Evolutionary conservation across 35 echinoderm and acorn worm species (phyloP).

Genomic region (Lytechinus variegatus): DNA sequence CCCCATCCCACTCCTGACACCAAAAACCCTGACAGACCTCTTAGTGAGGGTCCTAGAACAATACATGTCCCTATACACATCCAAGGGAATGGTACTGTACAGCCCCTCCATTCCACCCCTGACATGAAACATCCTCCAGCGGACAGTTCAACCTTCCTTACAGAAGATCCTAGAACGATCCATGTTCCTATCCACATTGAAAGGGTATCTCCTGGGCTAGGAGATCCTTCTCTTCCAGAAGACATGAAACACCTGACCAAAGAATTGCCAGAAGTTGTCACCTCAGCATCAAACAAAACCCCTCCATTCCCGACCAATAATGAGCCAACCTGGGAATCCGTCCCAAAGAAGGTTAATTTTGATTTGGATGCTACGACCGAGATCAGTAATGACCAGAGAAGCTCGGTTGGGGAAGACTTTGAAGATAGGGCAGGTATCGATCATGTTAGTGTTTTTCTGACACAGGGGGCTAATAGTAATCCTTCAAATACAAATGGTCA

Average conservation of each 20-base stretch:
- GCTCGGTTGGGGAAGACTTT: constrained; percentile 27
- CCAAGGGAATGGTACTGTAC: neutral
- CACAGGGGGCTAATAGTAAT: neutral
- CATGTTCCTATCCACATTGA: neutral
- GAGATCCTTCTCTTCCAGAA: neutral
- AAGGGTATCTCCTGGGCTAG: neutral
- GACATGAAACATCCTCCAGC: neutral
- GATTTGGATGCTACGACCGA: constrained; percentile 30
- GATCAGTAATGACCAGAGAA: constrained; percentile 1
- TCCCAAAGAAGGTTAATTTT: constrained; percentile 41
- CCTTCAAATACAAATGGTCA: neutral
- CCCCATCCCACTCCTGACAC: constrained; percentile 47
- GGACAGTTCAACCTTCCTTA: neutral
- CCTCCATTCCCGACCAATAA: constrained; percentile 10
- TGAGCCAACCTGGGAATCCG: neutral
- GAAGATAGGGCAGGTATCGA: neutral
- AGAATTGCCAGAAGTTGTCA: neutral
- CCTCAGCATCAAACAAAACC: neutral
- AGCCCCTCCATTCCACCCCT: neutral
- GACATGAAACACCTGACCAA: constrained; percentile 25
- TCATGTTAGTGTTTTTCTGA: neutral
- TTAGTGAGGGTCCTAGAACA: neutral
- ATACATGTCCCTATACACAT: neutral
- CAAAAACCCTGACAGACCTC: neutral
- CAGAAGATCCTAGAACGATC: neutral